phyloP scores from a whole-genome alignment of 2,888 invertebrate genomes.

The Amiota minor region DNA sequence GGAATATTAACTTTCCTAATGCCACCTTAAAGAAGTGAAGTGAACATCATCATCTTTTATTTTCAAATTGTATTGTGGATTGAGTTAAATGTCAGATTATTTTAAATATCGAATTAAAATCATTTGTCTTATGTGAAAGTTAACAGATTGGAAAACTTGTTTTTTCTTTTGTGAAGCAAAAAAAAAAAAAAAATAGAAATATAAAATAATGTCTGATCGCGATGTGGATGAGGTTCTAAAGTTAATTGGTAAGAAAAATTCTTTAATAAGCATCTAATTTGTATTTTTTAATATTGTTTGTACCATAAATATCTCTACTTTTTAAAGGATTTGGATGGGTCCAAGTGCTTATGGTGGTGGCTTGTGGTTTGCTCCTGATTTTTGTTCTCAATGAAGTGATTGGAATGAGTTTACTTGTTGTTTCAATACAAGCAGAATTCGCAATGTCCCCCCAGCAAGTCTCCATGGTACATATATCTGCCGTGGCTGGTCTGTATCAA shows the following conservation, averaged over 20 bases:
- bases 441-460: not conserved
- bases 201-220: not conserved
- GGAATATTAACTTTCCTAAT: no score
- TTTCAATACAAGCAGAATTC: conserved; percentile 34
- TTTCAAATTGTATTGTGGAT: no score
- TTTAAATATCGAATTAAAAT: no score
- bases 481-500: not conserved
- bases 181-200: no score
- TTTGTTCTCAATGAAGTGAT: conserved; percentile 29
- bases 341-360: conserved; percentile 28
- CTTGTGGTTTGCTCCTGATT: not conserved
- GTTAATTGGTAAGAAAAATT: conserved; percentile 36
- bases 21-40: no score
- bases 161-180: no score
- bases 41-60: no score
- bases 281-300: not conserved
- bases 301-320: not conserved
- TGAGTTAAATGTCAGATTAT: no score
- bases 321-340: conserved; percentile 38
- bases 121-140: no score
- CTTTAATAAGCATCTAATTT: not conserved
- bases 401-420: conserved; percentile 18
- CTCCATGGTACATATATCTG: conserved; percentile 23
- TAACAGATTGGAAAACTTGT: no score
- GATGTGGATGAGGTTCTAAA: conserved; percentile 29